Evolutionary conservation across 2,888 invertebrate species (phyloP), one percentile per base, ranked within the genome.

Genomic region (Anaspis maculata): DNA sequence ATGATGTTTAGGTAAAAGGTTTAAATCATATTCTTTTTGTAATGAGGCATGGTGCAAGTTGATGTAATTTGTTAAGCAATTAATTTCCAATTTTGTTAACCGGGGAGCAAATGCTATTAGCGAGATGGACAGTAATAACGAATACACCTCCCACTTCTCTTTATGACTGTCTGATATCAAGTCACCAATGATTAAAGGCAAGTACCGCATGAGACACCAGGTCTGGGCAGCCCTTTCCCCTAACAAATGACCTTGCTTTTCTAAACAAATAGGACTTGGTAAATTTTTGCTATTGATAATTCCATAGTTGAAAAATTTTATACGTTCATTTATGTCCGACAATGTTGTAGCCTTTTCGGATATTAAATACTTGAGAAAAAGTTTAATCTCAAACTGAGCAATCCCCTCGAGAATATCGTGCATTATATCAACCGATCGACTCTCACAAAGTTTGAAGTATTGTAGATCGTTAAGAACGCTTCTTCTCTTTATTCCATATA

Each of bases 371-470:
- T 28, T 31, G 11, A 41, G 16, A 22, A 45, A 34, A 6, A 32
- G 13, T 28, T 39, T 41, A 9, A 47, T 26, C 32, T 47, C 45
- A 26, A 32, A 39, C 19, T 34, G 46, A 9, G 16, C 37, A 11
- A 46, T 38, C n/a, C 49, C 47, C 28, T 49, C 49, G 12, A 49
- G 21, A n/a, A 48, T 24, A 35, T 49, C 47, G 23, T 49, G 49
- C 47, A 49, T 46, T 12, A 48, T 42, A 27, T 48, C 45, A 9
- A 38, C 41, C 2, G 45, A 35, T 10, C 29, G 26, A 15, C 29
- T 36, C 6, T 38, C 32, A 27, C 22, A 27, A 11, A 42, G 19
- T 16, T 46, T 34, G 35, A 42, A 47, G 33, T 35, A 31, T 1
- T 32, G 28, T 25, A 46, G 30, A 13, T 43, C 31, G 31, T 46